Conservation (phyloP, 2,113 vertebrate genomes). For the Chaenocephalus aceratus region DNA sequence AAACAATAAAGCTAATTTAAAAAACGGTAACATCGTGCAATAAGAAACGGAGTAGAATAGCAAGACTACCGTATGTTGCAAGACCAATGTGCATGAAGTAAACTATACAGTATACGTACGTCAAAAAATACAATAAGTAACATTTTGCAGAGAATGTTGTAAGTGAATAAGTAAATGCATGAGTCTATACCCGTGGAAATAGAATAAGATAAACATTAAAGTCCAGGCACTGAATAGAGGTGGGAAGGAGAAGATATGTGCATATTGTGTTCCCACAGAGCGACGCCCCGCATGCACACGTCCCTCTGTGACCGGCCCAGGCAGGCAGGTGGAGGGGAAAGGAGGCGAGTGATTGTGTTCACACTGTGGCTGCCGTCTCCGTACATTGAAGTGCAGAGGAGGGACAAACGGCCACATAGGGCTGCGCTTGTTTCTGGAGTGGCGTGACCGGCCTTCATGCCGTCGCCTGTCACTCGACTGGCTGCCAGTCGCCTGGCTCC, state of each 20-base stretch:
- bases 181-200: too few species aligned
- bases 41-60: too few species aligned
- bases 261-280: background rate
- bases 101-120: too few species aligned
- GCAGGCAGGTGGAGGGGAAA: constrained; percentile 38
- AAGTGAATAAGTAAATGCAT: too few species aligned
- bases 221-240: constrained; percentile 1
- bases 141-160: too few species aligned
- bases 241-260: constrained; percentile 14
- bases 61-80: too few species aligned
- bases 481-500: constrained; percentile 64
- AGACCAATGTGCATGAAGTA: too few species aligned
- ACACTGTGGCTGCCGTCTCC: constrained; percentile 17
- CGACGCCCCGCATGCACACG: background rate
- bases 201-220: constrained; percentile 14
- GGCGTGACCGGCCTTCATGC: constrained; percentile 69
- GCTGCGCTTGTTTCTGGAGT: constrained; percentile 69
- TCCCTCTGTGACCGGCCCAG: constrained; percentile 3
- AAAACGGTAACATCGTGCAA: too few species aligned
- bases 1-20: too few species aligned
- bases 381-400: constrained; percentile 25
- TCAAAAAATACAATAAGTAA: too few species aligned
- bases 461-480: constrained; percentile 75
- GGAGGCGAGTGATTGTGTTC: constrained; percentile 6
- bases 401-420: constrained; percentile 63